These are phyloP conservation scores for Urocolius indicus DNA, from an alignment of 2,113 vertebrate genomes.

Conservation along the genomic window DNA sequence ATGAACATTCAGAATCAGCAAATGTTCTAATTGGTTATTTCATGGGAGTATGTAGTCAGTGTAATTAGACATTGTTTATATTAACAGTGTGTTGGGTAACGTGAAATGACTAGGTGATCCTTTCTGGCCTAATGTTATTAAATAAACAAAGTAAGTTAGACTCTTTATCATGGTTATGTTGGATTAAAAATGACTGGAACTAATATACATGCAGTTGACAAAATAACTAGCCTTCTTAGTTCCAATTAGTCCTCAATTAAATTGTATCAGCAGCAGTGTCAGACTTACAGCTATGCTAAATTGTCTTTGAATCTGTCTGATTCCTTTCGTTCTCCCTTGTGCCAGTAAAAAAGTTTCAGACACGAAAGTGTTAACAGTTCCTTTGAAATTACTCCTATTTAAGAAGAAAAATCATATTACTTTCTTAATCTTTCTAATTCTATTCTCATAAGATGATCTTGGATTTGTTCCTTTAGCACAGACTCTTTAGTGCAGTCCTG, in stretches of 20 bases:
- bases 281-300: slow-evolving; percentile 15
- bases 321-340: slow-evolving; percentile 25
- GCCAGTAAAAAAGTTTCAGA: slow-evolving; percentile 49
- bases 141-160: slow-evolving; percentile 61
- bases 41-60: slow-evolving; percentile 38
- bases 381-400: slow-evolving; percentile 74
- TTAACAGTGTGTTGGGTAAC: slow-evolving; percentile 45
- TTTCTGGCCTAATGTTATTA: slow-evolving; percentile 63
- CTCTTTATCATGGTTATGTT: slow-evolving; percentile 34
- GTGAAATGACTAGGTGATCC: slow-evolving; percentile 61
- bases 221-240: slow-evolving; percentile 63
- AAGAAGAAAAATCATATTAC: slow-evolving; percentile 74
- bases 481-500: slow-evolving; percentile 63
- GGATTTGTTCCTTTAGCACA: slow-evolving; percentile 76
- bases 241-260: slow-evolving; percentile 70
- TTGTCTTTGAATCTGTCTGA: slow-evolving; percentile 40
- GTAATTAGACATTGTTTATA: slow-evolving; percentile 65
- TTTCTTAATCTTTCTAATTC: slow-evolving; percentile 79
- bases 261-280: slow-evolving; percentile 47
- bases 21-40: slow-evolving; percentile 61
- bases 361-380: slow-evolving; percentile 66
- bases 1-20: slow-evolving; percentile 41
- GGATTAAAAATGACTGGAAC: slow-evolving; percentile 70
- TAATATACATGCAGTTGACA: slow-evolving; percentile 52
- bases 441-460: slow-evolving; percentile 76